phyloP scores from a whole-genome alignment of 2,888 invertebrate genomes.

The Emesis castigata region DNA sequence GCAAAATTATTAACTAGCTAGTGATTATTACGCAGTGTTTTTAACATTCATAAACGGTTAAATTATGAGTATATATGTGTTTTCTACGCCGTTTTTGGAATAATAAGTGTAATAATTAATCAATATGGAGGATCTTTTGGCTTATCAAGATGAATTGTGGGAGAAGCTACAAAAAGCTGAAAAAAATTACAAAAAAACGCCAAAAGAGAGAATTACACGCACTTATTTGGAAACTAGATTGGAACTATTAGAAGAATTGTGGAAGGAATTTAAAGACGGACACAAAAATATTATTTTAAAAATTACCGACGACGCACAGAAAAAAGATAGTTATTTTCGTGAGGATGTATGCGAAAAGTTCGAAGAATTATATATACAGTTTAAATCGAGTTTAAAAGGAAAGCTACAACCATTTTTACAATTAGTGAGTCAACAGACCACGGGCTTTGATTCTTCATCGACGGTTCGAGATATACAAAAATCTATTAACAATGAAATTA shows the following conservation, averaged over 20 bases:
- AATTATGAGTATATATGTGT: not conserved
- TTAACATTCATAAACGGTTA: not conserved
- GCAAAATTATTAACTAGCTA: not conserved
- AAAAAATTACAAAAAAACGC: not conserved
- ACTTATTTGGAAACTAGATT: not conserved
- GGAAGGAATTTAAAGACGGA: not conserved
- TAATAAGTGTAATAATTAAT: not conserved
- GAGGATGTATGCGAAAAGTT: not conserved
- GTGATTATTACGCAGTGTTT: not conserved
- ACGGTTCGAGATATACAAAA: no score
- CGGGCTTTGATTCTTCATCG: no score
- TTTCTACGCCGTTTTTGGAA: not conserved
- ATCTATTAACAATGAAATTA: conserved; percentile 16
- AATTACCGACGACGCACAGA: not conserved
- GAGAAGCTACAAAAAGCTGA: not conserved
- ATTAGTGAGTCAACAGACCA: no score
- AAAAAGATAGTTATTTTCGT: not conserved
- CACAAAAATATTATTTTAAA: not conserved
- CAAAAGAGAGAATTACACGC: not conserved
- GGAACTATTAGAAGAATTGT: not conserved
- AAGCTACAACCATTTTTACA: no score
- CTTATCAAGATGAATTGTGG: not conserved
- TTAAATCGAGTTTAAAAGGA: no score
- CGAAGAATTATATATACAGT: not conserved
- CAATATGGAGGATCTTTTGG: not conserved